phyloP scores from a whole-genome alignment of 2,888 invertebrate genomes.

The Zaprionus obscuricornis region DNA sequence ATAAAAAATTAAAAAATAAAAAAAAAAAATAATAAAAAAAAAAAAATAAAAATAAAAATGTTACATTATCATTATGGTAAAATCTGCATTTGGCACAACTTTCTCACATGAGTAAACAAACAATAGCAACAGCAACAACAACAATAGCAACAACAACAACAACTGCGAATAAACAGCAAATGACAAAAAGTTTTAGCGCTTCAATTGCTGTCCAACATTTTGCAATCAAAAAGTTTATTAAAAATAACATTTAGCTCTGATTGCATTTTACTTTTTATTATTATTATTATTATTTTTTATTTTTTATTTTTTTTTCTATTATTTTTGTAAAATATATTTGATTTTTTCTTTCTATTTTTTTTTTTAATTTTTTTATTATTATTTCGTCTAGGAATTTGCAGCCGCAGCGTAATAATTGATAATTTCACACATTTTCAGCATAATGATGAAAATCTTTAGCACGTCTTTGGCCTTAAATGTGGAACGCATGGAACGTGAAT shows the following conservation, averaged over 20 bases:
- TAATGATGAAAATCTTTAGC: conserved; percentile 32
- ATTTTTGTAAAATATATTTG: no score
- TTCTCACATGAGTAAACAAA: conserved; percentile 64
- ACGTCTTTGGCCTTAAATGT: conserved; percentile 46
- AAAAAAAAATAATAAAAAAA: not conserved
- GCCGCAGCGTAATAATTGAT: no score
- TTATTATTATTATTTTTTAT: conserved; percentile 19
- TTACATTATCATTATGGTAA: conserved; percentile 51
- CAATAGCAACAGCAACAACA: conserved; percentile 11
- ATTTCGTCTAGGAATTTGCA: conserved; percentile 22
- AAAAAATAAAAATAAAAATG: conserved; percentile 17
- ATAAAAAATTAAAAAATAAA: conserved; percentile 5
- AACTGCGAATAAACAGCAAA: no score
- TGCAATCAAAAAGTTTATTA: conserved; percentile 37
- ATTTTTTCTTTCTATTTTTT: not conserved
- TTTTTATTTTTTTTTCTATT: not conserved
- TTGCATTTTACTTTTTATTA: no score
- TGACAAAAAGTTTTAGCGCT: conserved; percentile 31
- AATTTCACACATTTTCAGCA: conserved; percentile 13
- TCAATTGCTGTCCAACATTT: conserved; percentile 44
- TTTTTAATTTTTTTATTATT: conserved; percentile 8
- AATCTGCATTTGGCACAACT: conserved; percentile 75
- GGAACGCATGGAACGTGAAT: not conserved
- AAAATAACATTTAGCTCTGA: not conserved
- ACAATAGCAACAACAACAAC: conserved; percentile 45